Evolutionary conservation across 2,888 invertebrate genomes (phyloP).

Genomic region (Platycheirus albimanus): DNA sequence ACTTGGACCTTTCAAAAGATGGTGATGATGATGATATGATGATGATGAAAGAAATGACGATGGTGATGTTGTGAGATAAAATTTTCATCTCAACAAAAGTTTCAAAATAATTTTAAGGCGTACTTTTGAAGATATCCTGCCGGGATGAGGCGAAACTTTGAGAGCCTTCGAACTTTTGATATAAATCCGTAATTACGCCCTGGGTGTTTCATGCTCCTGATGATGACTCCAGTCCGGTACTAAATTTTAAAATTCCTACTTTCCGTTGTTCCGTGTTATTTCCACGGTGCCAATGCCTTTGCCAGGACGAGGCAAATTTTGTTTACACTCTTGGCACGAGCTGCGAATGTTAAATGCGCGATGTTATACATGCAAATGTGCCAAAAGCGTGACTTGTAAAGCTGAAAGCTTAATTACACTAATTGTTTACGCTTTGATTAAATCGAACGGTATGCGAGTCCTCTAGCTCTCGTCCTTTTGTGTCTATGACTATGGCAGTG

Average conservation of each 20-base stretch:
- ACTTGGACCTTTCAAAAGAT: constrained; percentile 45
- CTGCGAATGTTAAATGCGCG: constrained; percentile 26
- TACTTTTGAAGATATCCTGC: constrained; percentile 61
- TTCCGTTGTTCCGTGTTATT: constrained; percentile 51
- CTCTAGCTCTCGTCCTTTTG: neutral
- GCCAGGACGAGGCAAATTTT: neutral
- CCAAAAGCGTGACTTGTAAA: constrained; percentile 65
- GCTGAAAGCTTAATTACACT: constrained; percentile 62
- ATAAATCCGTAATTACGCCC: constrained; percentile 52
- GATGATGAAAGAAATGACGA: neutral
- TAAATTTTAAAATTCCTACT: constrained; percentile 30
- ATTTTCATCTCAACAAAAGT: neutral
- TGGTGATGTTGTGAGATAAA: constrained; percentile 4
- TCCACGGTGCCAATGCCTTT: no score
- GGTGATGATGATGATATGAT: constrained; percentile 6
- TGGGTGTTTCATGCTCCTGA: constrained; percentile 50
- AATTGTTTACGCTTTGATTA: constrained; percentile 68
- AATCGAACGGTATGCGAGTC: constrained; percentile 36
- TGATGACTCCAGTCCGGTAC: constrained; percentile 18
- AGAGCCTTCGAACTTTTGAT: constrained; percentile 57
- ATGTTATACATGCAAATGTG: constrained; percentile 50
- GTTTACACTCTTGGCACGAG: constrained; percentile 11
- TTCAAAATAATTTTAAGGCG: neutral
- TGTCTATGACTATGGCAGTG: no score
- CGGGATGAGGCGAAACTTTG: constrained; percentile 42